phyloP scores from a whole-genome alignment of 2,797 vertebrate genomes.

The Gambelia wislizenii region DNA sequence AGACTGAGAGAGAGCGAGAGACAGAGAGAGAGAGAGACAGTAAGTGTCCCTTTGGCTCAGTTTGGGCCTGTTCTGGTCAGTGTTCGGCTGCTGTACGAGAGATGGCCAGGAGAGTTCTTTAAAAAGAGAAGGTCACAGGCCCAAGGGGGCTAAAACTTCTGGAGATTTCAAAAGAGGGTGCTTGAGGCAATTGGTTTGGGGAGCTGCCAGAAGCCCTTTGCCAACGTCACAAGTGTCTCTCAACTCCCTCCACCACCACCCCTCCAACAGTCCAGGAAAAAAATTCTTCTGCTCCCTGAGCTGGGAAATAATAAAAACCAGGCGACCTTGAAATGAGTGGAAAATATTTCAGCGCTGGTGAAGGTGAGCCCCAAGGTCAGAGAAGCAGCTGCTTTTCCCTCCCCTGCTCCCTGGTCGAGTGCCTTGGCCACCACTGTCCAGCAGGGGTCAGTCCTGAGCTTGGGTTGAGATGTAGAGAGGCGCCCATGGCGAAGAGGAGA shows the following conservation, averaged over 20 bases:
- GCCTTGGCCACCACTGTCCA: background rate
- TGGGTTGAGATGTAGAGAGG: background rate
- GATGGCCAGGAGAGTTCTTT: background rate
- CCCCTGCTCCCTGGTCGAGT: background rate
- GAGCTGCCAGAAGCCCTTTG: background rate
- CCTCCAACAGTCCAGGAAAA: background rate
- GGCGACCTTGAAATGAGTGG: slow-evolving; percentile 24
- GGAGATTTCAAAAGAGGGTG: background rate
- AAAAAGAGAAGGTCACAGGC: background rate
- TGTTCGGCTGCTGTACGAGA: background rate
- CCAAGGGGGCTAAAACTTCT: background rate
- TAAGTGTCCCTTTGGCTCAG: too few relatives aligned
- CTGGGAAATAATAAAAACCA: slow-evolving; percentile 26
- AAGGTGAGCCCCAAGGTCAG: slow-evolving; percentile 8
- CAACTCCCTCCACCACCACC: background rate
- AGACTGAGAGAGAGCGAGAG: background rate
- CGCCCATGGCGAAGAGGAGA: background rate
- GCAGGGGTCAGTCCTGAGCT: slow-evolving; percentile 33
- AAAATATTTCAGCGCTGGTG: slow-evolving; percentile 27
- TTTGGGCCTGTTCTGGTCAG: background rate
- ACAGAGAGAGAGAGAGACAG: too few relatives aligned
- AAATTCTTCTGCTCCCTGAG: background rate
- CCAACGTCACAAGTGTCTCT: background rate
- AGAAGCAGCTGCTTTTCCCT: background rate
- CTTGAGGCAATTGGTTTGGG: too few relatives aligned